These are phyloP conservation scores for Xylophagus ater DNA, from an alignment of 2,888 invertebrate genomes.

Conservation along the genomic window DNA sequence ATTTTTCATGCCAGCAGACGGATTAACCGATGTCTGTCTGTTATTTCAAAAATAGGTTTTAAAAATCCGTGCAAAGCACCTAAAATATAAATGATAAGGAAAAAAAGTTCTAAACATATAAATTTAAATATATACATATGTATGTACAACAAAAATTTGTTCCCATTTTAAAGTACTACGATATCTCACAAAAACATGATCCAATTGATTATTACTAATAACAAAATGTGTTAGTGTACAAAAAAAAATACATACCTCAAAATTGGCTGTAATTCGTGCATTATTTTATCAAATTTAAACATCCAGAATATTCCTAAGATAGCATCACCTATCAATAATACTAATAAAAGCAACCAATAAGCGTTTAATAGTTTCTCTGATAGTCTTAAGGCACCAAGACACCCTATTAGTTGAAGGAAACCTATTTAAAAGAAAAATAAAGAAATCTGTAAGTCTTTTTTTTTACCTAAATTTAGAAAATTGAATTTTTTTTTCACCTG, in stretches of 20 bases:
- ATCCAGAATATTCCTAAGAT: slow-evolving; percentile 79
- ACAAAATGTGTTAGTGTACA: neutral
- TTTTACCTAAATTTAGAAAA: neutral
- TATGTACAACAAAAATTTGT: too few species aligned
- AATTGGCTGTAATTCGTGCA: slow-evolving; percentile 60
- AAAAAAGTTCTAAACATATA: too few species aligned
- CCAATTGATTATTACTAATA: neutral
- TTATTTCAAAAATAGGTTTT: too few species aligned
- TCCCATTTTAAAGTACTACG: too few species aligned
- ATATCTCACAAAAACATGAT: too few species aligned
- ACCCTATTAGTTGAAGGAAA: slow-evolving; percentile 63
- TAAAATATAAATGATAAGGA: too few species aligned
- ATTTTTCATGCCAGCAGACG: too few species aligned
- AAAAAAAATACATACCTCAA: slow-evolving; percentile 39
- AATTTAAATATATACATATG: too few species aligned
- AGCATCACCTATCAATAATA: slow-evolving; percentile 71
- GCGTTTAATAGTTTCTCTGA: slow-evolving; percentile 71
- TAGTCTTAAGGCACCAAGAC: slow-evolving; percentile 67
- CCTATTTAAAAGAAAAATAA: slow-evolving; percentile 27
- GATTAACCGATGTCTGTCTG: too few species aligned
- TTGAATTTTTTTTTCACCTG: slow-evolving; percentile 22
- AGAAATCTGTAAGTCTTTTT: slow-evolving; percentile 1
- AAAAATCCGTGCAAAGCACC: too few species aligned
- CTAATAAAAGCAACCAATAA: slow-evolving; percentile 70
- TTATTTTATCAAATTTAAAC: slow-evolving; percentile 63